Base-by-base conservation (phyloP, 2,888 invertebrate genomes). In the Drosophila maculinotata region DNA sequence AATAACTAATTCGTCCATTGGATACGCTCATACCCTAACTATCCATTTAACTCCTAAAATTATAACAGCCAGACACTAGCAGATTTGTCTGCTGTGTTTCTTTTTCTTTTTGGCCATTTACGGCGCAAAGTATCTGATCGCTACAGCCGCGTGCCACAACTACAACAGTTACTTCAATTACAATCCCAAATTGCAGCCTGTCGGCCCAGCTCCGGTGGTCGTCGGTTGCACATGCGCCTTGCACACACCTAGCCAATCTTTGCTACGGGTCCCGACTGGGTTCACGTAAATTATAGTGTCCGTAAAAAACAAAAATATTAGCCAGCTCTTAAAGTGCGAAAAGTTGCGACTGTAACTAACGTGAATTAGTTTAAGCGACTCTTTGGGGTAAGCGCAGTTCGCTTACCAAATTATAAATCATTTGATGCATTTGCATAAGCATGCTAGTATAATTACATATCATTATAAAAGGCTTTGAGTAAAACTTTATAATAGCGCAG, bases 281-380 rank as follows among this genome's bases (percentile, higher is more conserved):
- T 58, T 48, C 35, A 60, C 70, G 64, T 68, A 80, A 80, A 80
- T 80, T 86, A 70, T 51, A 69, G 81, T 64, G 70, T 52, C 60
- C 63, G 67, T 52, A 48, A 71, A 82, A 49, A 75, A 60, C 72
- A 71, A 48, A 63, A 70, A 70, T 69, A 69, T 83, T 70, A 67
- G 69, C 71, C 41, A 59, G 77, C 60, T 59, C 17, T 47, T 66
- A 75, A 80, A 80, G 87, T 81, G 81, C 80, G 81, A 81, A 86
- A 63, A 65, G 68, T 65, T 67, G 53, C 60, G 48, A 65, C 58
- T 59, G 48, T 38, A 56, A 33, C 38, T 33, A 53, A 58, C 52
- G 38, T 47, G 56, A 53, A 64, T 64, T 53, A 47, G 41, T 36
- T 59, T 36, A 41, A 53, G 12, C 30, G 7, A 58, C 28, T 38